Percentiles rank a stretch among this genome's conserved stretches.
phyloP scores from a whole-genome alignment of 2,797 vertebrate species.

The Pipistrellus pipistrellus region DNA sequence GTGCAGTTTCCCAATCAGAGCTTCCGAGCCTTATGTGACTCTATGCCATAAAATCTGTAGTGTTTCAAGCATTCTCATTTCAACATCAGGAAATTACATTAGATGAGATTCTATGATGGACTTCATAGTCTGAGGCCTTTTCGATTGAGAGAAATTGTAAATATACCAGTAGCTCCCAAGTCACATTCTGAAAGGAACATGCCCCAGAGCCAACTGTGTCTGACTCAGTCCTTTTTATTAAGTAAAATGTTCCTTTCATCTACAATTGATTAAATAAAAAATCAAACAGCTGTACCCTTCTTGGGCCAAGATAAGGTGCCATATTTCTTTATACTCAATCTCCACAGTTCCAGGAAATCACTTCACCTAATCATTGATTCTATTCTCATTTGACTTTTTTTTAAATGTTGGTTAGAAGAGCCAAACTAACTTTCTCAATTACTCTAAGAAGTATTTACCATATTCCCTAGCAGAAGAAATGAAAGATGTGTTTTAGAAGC shows the following conservation, averaged over 20 bases:
- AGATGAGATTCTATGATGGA: neutral
- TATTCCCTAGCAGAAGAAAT: constrained; percentile 41
- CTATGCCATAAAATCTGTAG: neutral
- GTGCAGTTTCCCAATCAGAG: neutral
- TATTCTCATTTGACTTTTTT: constrained; percentile 1
- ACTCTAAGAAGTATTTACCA: constrained; percentile 38
- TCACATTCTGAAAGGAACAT: constrained; percentile 40
- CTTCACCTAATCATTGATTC: constrained; percentile 44
- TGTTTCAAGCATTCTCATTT: constrained; percentile 57
- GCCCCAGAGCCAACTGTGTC: constrained; percentile 2
- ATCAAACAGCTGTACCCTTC: constrained; percentile 54
- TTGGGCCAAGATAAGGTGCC: constrained; percentile 4
- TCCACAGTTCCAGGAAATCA: constrained; percentile 55
- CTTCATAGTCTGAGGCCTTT: constrained; percentile 17
- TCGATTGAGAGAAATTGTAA: constrained; percentile 47
- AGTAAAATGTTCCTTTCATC: constrained; percentile 71
- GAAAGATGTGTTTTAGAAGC: constrained; percentile 59
- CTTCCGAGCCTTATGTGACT: neutral
- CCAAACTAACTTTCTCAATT: constrained; percentile 71
- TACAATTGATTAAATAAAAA: constrained; percentile 70
- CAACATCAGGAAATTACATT: constrained; percentile 11
- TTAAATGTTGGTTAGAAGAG: constrained; percentile 60
- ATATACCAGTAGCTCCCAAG: neutral
- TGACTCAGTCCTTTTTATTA: constrained; percentile 71
- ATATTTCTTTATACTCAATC: constrained; percentile 65